A percentile compares a stretch with the other conserved stretches of the same genome.
Conservation (phyloP, 2,888 invertebrate species). For the Heterodera filipjevi region DNA sequence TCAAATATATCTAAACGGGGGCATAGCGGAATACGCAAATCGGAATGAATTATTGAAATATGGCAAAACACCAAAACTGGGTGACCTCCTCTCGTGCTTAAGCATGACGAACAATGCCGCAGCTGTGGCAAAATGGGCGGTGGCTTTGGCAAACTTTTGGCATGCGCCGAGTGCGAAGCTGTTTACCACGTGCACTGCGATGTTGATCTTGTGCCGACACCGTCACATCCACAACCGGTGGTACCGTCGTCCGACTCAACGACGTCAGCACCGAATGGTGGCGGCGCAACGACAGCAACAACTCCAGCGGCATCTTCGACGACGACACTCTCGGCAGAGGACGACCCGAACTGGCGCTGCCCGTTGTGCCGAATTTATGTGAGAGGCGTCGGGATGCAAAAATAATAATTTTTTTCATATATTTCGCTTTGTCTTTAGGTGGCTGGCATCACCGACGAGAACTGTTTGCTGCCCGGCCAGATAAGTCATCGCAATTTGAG, state of each 20-base stretch:
- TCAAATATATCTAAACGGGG: too few relatives aligned
- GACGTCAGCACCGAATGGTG: neutral
- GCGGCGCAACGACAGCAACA: neutral
- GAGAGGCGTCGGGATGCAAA: neutral
- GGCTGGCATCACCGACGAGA: slow-evolving; percentile 81
- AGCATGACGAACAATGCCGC: slow-evolving; percentile 68
- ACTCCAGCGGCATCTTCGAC: too few relatives aligned
- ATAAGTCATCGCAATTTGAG: slow-evolving; percentile 83
- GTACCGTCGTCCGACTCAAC: neutral
- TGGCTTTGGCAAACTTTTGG: slow-evolving; percentile 8
- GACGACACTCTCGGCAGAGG: too few relatives aligned
- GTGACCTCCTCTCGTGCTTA: slow-evolving; percentile 49
- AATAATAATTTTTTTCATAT: too few relatives aligned
- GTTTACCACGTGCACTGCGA: slow-evolving; percentile 96
- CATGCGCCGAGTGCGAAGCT: slow-evolving; percentile 81
- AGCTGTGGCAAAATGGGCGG: slow-evolving; percentile 13
- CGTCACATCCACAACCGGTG: neutral
- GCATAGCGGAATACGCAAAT: too few relatives aligned
- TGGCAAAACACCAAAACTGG: neutral
- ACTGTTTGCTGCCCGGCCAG: slow-evolving; percentile 72
- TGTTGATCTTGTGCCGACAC: neutral
- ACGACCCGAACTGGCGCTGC: slow-evolving; percentile 73
- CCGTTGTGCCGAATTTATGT: slow-evolving; percentile 73
- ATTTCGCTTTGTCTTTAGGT: slow-evolving; percentile 67
- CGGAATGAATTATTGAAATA: too few relatives aligned